phyloP scores from a whole-genome alignment of 2,888 invertebrate genomes.

The Notodonta dromedarius region DNA sequence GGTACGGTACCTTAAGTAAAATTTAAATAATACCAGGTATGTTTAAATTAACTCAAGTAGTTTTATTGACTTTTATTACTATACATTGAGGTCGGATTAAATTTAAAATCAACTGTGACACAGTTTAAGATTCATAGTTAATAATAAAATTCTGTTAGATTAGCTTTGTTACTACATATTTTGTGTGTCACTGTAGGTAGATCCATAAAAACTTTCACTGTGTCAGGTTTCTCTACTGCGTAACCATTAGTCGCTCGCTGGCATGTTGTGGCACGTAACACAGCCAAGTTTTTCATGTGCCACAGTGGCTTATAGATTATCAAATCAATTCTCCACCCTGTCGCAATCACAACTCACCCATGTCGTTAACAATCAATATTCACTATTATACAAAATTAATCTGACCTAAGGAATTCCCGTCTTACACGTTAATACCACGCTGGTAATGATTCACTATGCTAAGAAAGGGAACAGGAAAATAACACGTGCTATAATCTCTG shows the following conservation, averaged over 20 bases:
- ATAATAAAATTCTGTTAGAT: slow-evolving; percentile 33
- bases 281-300: slow-evolving; percentile 23
- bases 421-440: slow-evolving; percentile 30
- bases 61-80: neutral
- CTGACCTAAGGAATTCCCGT: slow-evolving; percentile 42
- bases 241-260: slow-evolving; percentile 56
- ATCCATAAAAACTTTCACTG: slow-evolving; percentile 71
- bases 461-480: slow-evolving; percentile 24
- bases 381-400: slow-evolving; percentile 10
- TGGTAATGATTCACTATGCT: slow-evolving; percentile 27
- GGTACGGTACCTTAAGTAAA: slow-evolving; percentile 9
- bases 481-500: slow-evolving; percentile 10
- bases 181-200: slow-evolving; percentile 55
- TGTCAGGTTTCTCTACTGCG: slow-evolving; percentile 71
- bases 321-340: neutral
- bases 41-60: neutral
- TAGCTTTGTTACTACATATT: slow-evolving; percentile 40
- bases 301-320: slow-evolving; percentile 9
- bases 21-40: slow-evolving; percentile 5
- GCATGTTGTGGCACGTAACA: slow-evolving; percentile 48
- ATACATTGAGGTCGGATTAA: neutral
- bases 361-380: neutral
- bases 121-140: slow-evolving; percentile 32
- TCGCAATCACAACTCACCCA: neutral
- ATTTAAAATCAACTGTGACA: slow-evolving; percentile 29